Conservation (phyloP, 2,797 vertebrate species). For the Monodelphis domestica region DNA sequence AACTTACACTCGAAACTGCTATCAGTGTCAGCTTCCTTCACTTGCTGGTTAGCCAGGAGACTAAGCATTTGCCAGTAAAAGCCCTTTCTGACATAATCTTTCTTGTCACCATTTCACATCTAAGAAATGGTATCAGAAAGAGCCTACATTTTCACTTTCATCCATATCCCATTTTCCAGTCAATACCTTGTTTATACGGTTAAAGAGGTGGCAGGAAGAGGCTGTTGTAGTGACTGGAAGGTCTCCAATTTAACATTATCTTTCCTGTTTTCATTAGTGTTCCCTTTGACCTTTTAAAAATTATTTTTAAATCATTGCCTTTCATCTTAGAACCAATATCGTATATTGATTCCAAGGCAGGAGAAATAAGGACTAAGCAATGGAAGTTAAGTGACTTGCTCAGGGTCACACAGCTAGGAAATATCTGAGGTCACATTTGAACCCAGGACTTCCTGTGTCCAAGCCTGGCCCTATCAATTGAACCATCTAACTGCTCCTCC, state of each 20-base stretch:
- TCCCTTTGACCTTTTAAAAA: not conserved
- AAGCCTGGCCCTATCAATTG: no score
- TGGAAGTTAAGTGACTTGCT: no score
- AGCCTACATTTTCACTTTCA: not conserved
- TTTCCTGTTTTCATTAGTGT: not conserved
- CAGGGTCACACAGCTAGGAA: no score
- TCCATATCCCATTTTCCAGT: not conserved
- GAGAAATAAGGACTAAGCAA: no score
- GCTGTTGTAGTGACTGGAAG: no score
- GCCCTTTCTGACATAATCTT: not conserved
- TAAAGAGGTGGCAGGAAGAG: not conserved
- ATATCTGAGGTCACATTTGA: no score
- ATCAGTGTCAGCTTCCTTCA: not conserved
- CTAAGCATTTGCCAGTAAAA: not conserved
- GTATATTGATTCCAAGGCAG: no score
- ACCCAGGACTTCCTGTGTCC: no score
- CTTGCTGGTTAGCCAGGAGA: not conserved
- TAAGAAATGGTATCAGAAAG: not conserved
- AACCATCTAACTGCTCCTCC: no score
- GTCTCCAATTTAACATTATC: no score
- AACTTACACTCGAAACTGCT: not conserved
- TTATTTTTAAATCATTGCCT: no score
- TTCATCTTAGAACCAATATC: no score
- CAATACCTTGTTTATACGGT: not conserved
- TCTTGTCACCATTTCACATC: not conserved